Evolutionary conservation across 1,140 invertebrate genomes (phyloP).

Genomic region (Macrosteles quadrilineatus): DNA sequence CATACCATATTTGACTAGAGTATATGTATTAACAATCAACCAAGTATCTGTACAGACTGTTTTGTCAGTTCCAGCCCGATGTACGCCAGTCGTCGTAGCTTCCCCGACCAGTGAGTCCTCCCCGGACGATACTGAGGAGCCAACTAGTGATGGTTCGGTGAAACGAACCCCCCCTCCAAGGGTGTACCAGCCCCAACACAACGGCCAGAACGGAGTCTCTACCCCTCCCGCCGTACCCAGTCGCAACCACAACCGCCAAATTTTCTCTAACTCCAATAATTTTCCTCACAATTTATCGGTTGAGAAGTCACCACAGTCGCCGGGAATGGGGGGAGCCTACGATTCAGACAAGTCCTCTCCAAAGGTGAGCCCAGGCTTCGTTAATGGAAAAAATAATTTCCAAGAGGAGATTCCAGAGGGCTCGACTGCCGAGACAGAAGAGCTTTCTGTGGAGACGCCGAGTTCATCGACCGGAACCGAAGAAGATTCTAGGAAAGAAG

Average conservation of each 20-base stretch:
- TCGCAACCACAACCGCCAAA: slow-evolving; percentile 14
- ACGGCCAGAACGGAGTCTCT: slow-evolving; percentile 1
- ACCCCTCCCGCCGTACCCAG: slow-evolving; percentile 16
- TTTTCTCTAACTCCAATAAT: slow-evolving; percentile 9
- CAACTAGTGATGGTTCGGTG: slow-evolving; percentile 26
- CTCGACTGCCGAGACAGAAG: slow-evolving; percentile 15
- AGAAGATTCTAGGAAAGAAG: slow-evolving; percentile 42
- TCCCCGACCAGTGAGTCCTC: slow-evolving; percentile 42
- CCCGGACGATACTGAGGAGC: slow-evolving; percentile 33
- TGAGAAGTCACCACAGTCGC: slow-evolving; percentile 21
- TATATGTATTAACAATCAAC: too few species aligned
- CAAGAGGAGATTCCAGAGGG: slow-evolving; percentile 18
- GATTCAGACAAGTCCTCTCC: slow-evolving; percentile 21
- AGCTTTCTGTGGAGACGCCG: slow-evolving; percentile 39
- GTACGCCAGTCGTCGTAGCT: slow-evolving; percentile 39
- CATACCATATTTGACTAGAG: too few species aligned
- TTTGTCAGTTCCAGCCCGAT: slow-evolving; percentile 5
- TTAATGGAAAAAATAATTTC: slow-evolving; percentile 17
- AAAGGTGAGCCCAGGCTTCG: slow-evolving; percentile 20
- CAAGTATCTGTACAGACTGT: too few species aligned
- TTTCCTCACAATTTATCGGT: slow-evolving; percentile 19
- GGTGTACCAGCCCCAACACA: not conserved
- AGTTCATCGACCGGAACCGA: slow-evolving; percentile 45
- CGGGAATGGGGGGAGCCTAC: not conserved
- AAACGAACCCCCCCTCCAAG: slow-evolving; percentile 30